These are phyloP conservation scores for Meteorus colon DNA, from an alignment of 2,888 invertebrate species.

Conservation along the genomic window DNA sequence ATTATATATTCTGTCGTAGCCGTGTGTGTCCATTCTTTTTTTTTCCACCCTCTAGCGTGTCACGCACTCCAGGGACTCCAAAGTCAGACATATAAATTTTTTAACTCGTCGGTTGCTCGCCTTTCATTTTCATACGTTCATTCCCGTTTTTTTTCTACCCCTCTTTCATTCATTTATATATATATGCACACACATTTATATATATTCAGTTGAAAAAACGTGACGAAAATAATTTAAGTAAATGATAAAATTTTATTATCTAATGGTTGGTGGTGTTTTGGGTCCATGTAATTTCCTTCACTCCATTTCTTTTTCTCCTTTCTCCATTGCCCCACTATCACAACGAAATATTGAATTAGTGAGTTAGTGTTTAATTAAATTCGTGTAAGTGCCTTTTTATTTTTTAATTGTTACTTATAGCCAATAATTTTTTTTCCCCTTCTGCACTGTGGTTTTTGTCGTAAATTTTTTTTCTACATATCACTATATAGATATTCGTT, in stretches of 20 bases:
- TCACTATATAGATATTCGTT: conserved; percentile 4
- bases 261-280: not conserved
- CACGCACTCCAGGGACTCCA: conserved; percentile 18
- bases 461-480: not conserved
- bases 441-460: not conserved
- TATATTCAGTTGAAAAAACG: conserved; percentile 1
- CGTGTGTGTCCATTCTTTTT: not conserved
- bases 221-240: conserved; percentile 6
- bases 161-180: not conserved
- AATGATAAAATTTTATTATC: conserved; percentile 24
- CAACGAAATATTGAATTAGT: not conserved
- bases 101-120: conserved; percentile 1
- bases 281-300: not conserved
- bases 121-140: not conserved
- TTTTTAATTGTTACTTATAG: conserved; percentile 4
- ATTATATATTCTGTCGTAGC: conserved; percentile 4
- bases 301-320: not conserved
- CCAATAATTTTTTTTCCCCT: not conserved
- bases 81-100: conserved; percentile 30
- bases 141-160: not conserved
- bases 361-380: conserved; percentile 15
- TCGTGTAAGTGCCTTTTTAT: not conserved
- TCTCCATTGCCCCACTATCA: too few relatives aligned
- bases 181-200: not conserved
- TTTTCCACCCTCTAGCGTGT: conserved; percentile 1